A percentile compares a stretch with the other conserved stretches of the same genome.
These are phyloP conservation scores for Chelonia mydas DNA, from an alignment of 2,797 vertebrate species.

Conservation along the genomic window DNA sequence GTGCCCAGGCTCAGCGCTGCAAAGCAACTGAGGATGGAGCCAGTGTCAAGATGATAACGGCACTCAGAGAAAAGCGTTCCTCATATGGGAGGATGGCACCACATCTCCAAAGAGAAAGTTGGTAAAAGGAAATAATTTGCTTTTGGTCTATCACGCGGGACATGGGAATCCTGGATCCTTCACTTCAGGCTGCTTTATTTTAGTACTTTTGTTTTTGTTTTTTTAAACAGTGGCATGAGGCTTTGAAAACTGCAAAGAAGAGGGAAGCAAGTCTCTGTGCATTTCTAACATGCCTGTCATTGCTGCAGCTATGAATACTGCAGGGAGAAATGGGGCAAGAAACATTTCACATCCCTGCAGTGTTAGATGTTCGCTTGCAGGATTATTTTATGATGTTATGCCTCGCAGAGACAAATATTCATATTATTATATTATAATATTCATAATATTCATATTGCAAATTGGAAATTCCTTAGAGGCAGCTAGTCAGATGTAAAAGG, in stretches of 20 bases:
- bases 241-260: background rate
- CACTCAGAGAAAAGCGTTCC: background rate
- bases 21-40: background rate
- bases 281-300: too few species aligned
- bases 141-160: fast-evolving
- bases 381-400: fast-evolving
- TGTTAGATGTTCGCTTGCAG: background rate
- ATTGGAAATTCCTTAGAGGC: background rate
- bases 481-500: too few species aligned
- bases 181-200: background rate
- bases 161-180: background rate
- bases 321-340: background rate
- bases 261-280: background rate
- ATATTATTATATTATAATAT: too few species aligned
- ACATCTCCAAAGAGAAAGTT: fast-evolving
- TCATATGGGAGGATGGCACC: fast-evolving
- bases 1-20: background rate
- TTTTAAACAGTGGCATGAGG: background rate
- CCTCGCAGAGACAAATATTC: background rate
- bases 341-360: background rate
- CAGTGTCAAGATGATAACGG: background rate
- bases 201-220: background rate
- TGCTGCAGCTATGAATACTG: too few species aligned
- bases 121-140: background rate
- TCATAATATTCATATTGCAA: background rate